Evolutionary conservation across 2,113 vertebrate genomes (phyloP).

Genomic region (Setophaga coronata): DNA sequence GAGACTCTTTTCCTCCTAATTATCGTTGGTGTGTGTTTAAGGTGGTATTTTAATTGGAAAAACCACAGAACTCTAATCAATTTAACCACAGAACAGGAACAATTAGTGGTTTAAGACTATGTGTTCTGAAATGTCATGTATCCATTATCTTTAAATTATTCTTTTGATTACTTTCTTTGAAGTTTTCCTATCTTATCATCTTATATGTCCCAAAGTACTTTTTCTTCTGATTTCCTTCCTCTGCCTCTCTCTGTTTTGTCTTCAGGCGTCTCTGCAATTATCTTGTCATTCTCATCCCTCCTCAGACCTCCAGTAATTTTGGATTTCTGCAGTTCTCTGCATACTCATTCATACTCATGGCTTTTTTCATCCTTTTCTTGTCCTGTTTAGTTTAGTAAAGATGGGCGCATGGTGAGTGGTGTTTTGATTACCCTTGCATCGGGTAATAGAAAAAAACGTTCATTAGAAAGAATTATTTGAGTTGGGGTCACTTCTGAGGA

Average conservation of each 20-base stretch:
- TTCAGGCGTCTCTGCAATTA: conserved; percentile 13
- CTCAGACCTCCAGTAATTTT: not conserved
- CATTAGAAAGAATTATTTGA: not conserved
- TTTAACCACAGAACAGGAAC: not conserved
- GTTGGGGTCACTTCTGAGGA: not conserved
- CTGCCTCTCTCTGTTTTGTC: not conserved
- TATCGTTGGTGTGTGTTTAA: not conserved
- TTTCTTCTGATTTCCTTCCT: not conserved
- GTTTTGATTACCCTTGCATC: not conserved
- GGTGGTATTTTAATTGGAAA: not conserved
- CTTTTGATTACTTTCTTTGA: conserved; percentile 34
- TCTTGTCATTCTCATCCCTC: not conserved
- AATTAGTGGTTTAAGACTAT: not conserved
- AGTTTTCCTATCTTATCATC: not conserved
- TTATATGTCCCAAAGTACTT: not conserved
- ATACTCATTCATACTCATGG: not conserved
- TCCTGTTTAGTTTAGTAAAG: not conserved
- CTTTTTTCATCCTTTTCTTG: not conserved
- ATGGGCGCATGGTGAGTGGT: not conserved
- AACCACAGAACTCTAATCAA: not conserved
- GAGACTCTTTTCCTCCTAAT: not conserved
- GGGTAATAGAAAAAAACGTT: not conserved
- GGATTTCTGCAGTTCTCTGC: not conserved
- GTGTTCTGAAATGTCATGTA: not conserved
- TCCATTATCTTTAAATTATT: conserved; percentile 7